Base-by-base conservation (phyloP, 2,113 vertebrate species). In the Onychostruthus taczanowskii region DNA sequence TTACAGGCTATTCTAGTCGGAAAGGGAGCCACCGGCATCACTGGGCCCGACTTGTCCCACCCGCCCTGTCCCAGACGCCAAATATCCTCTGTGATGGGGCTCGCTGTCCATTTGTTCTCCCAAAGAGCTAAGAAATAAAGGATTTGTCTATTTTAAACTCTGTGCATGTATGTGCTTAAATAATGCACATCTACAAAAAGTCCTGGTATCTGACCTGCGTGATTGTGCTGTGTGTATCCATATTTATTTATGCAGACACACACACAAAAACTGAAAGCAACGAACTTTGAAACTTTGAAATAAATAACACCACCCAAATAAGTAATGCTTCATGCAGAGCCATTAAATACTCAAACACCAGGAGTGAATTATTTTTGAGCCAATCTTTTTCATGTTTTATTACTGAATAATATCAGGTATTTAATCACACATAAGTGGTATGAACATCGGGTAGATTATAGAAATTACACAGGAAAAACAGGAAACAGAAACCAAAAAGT, bases 401-500 rank as follows among this genome's bases (percentile, higher is more conserved):
- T n/a, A 5, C 35, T 11, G 43, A 77, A 52, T 35, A 27, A 15
- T 16, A 78, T 28, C 41, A 63, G 9, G 4, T 13, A 39, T 66
- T 79, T 70, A 4, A 6, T 43, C 30, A 3, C 4, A 24, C 1
- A 0, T 5, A 26, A 66, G 16, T 1, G 2, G 3, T 21, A 37
- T 7, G 2, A 52, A 37, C 31, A n/a, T 9, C 1, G 16, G 4
- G 11, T 7, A 61, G 13, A 44, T 1, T 0, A 26, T 3, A 33
- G 33, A 75, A 87, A 82, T 56, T 2, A 4, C 1, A 0, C 1
- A 12, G 24, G 20, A 13, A 46, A 80, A 56, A 4, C 6, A 35
- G 9, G 43, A 62, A 1, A 31, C 53, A 31, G 30, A 55, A 55
- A 31, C 3, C 6, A 28, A 62, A 10, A 46, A 2, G 1, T 5